phyloP scores from a whole-genome alignment of 2,113 vertebrate species.

The Cebidichthys violaceus region DNA sequence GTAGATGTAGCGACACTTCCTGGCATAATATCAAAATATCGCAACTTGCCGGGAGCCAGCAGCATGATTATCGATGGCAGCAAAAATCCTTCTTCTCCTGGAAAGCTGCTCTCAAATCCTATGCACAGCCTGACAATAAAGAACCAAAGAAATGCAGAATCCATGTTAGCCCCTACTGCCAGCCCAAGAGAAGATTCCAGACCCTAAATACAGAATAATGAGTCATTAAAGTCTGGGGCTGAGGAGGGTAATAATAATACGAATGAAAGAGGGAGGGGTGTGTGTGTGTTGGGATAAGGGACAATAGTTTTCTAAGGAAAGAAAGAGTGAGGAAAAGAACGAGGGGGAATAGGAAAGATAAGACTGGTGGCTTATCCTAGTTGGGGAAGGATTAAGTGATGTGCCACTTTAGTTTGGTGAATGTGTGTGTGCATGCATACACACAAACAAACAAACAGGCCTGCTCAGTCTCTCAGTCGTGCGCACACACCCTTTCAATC shows the following conservation, averaged over 20 bases:
- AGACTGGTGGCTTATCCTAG: conserved; percentile 77
- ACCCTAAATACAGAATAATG: conserved; percentile 73
- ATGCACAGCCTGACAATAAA: conserved; percentile 56
- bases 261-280: conserved; percentile 20
- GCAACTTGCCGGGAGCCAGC: conserved; percentile 35
- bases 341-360: conserved; percentile 58
- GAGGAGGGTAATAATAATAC: conserved; percentile 63
- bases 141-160: conserved; percentile 40
- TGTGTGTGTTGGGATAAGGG: conserved; percentile 41
- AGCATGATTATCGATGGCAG: conserved; percentile 39
- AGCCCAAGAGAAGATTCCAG: conserved; percentile 50
- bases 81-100: conserved; percentile 43
- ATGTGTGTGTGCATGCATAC: conserved; percentile 29
- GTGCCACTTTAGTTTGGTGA: conserved; percentile 56
- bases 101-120: conserved; percentile 61
- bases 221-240: conserved; percentile 67
- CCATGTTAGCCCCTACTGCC: conserved; percentile 55
- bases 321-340: conserved; percentile 50
- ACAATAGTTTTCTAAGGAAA: conserved; percentile 73
- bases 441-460: conserved; percentile 27
- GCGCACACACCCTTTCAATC: conserved; percentile 25
- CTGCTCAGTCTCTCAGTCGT: conserved; percentile 28
- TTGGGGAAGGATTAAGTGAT: conserved; percentile 77
- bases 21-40: conserved; percentile 52
- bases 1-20: conserved; percentile 23